Evolutionary conservation across 2,113 vertebrate species (phyloP), one percentile per base, ranked within the genome.

Genomic region (Ariopsis seemanni): DNA sequence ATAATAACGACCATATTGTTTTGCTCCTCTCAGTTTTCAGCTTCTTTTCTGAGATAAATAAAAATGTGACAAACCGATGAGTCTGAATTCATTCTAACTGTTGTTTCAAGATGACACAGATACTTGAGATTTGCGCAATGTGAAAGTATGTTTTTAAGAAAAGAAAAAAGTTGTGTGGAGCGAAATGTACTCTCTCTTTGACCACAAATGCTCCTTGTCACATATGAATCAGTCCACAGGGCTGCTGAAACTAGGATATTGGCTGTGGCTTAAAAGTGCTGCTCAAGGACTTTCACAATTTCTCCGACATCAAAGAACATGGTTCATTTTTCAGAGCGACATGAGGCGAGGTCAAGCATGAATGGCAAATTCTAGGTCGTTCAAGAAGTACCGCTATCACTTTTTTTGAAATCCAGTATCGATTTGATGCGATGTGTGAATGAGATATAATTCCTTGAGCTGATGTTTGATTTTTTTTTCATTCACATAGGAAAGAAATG

Each of bases 171-270:
- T 53, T 42, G 55, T 27, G 17, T 42, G 34, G 75, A 80, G 69
- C 57, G 27, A 25, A 48, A 85, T 50, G 75, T 67, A 80, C 27
- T 27, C 17, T 53, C 74, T 72, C 25, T 55, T 12, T 18, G n/a
- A 52, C 72, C 72, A 80, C 85, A 67, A 65, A 18, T 17, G n/a
- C 85, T 80, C 75, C 17, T 25, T 30, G 8, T 77, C 80, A 83
- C 69, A 11, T 74, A 63, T 10, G 62, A 75, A 30, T n/a, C 57
- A 71, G 80, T 75, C 79, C 18, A 30, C 25, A 5, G 2, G 1
- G 22, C 79, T 87, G 67, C 50, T 65, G 81, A 87, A 87, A 87
- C 67, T 83, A 87, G 80, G 69, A 83, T 75, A 87, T 83, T 25
- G 57, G 10, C 55, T 87, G 80, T 75, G 86, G 30, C 80, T 83